Percentiles rank a stretch among this genome's conserved stretches.
Conservation (phyloP, 1,140 invertebrate species). For the Aphaenogaster rudis region DNA sequence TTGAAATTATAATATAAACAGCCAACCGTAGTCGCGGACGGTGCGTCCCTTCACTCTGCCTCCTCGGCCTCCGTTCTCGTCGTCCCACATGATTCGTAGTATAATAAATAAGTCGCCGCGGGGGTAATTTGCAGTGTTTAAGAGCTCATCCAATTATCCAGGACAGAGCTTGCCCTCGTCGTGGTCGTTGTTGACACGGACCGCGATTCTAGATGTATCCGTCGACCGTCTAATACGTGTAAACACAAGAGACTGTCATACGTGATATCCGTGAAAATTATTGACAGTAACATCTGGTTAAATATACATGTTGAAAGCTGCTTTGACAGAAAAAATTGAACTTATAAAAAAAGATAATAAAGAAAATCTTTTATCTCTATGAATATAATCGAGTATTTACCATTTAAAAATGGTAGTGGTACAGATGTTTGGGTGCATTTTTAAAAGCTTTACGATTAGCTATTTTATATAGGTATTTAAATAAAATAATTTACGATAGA, state of each 20-base stretch:
- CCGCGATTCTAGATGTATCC: conserved; percentile 35
- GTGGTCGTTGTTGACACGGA: conserved; percentile 61
- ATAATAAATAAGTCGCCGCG: conserved; percentile 85
- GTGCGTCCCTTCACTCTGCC: conserved; percentile 20
- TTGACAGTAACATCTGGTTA: neutral
- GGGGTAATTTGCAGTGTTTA: conserved; percentile 84
- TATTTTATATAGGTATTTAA: neutral
- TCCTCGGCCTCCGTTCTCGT: conserved; percentile 69
- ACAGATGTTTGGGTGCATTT: neutral
- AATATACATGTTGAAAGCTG: neutral
- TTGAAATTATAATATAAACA: conserved; percentile 85
- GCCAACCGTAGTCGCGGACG: conserved; percentile 60
- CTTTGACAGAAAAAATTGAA: neutral
- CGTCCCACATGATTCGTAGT: conserved; percentile 74
- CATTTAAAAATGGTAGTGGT: neutral
- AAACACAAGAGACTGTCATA: neutral
- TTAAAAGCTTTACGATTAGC: neutral
- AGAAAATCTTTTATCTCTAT: neutral
- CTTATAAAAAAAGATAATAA: neutral
- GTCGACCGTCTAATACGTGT: conserved; percentile 30
- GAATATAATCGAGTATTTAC: neutral
- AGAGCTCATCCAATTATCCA: conserved; percentile 84
- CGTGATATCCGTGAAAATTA: conserved; percentile 2
- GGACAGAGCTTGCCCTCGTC: conserved; percentile 78
- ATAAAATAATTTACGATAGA: neutral